These are phyloP conservation scores for Microcebus ravelobensis DNA, from an alignment of 2,113 vertebrate genomes.

Conservation along the genomic window DNA sequence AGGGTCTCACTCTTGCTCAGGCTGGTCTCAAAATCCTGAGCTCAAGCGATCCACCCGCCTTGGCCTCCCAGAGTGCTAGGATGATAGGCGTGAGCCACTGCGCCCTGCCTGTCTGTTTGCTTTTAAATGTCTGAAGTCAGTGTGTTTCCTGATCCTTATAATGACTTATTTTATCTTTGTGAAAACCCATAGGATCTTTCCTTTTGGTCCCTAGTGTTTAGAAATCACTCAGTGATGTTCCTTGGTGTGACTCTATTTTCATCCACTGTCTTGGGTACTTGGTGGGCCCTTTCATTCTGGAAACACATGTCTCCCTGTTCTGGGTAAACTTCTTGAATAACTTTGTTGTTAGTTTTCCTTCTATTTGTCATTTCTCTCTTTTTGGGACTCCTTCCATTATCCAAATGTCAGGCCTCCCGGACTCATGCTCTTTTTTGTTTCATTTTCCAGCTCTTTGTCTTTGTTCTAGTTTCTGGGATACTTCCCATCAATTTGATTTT, in stretches of 20 bases:
- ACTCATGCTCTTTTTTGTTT: not conserved
- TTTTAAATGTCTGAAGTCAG: not conserved
- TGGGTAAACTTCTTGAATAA: not conserved
- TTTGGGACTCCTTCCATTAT: not conserved
- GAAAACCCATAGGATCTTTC: not conserved
- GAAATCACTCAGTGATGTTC: not conserved
- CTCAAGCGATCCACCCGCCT: no score
- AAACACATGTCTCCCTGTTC: not conserved
- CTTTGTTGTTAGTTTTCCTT: not conserved
- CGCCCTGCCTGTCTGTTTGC: not conserved
- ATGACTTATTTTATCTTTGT: not conserved
- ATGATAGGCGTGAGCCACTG: no score
- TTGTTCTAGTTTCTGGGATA: not conserved
- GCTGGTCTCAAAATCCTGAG: no score
- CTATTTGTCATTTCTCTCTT: not conserved
- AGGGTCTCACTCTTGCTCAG: no score
- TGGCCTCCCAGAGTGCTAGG: no score
- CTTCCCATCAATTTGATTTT: not conserved
- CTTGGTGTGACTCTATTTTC: not conserved
- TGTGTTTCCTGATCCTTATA: not conserved
- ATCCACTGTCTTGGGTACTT: not conserved
- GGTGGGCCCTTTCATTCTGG: not conserved
- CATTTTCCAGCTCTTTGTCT: not conserved
- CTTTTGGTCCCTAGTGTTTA: not conserved
- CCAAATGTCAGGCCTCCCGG: not conserved